Evolutionary conservation across 2,113 vertebrate genomes (phyloP), one percentile per base, ranked within the genome.

Genomic region (Urocitellus parryii): DNA sequence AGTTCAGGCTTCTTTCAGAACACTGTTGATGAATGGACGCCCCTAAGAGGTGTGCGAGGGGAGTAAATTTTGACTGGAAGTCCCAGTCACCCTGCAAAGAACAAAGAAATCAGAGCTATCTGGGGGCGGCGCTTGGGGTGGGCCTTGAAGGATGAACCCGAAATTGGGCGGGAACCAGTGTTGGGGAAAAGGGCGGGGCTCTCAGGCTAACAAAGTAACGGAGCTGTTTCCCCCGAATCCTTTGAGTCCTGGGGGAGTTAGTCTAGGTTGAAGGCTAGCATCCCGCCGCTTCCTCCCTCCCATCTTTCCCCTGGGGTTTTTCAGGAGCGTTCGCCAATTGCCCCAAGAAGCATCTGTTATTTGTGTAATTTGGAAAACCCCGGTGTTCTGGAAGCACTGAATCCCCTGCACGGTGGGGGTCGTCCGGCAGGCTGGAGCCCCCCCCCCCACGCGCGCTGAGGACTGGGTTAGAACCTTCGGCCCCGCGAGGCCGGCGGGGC

Each of bases 71-170:
- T 2, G 17, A 12, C 32, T 39, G 72, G 25, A 34, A 22, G 17
- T 77, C n/a, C 25, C 42, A n/a, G 27, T 11, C 16, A 39, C 8
- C 29, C 48, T 0, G 25, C 25, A 14, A 8, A 22, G 70, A 39
- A 94, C 89, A 97, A 96, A 87, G 91, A 67, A 14, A 27, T 45
- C 39, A 25, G 32, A 86, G 27, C 82, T 18, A 7, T 29, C 27
- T 29, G 73, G 48, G 34, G 29, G 51, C 2, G 3, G 72, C 5
- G 20, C 18, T 14, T 13, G 48, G 22, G 58, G 32, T 7, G 48
- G 48, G 70, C 17, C 20, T 80, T 1, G 27, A 48, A 79, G 84
- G 8, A 34, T 12, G 65, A 76, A 68, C 20, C 29, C 2, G 14
- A 65, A 67, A n/a, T 6, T n/a, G 80, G 90, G 88, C 58, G 32